Conservation (phyloP, 1,140 invertebrate genomes). For the Micrasema minimum region DNA sequence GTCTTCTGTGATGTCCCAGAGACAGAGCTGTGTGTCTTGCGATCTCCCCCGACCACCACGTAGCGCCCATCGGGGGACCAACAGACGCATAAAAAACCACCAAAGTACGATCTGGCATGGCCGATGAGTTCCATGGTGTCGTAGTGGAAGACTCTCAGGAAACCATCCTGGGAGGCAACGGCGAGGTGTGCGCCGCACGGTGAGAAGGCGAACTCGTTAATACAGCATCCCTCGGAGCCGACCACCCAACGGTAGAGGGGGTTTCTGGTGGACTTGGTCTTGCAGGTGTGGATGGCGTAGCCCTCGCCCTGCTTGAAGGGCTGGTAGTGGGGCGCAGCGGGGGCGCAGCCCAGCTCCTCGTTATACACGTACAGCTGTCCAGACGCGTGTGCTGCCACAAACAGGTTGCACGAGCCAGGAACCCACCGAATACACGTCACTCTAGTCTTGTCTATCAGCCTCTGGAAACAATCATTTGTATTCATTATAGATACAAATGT, state of each 20-base stretch:
- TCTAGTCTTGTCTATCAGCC: constrained; percentile 96
- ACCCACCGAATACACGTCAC: constrained; percentile 99
- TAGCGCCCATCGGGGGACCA: constrained; percentile 98
- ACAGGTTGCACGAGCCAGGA: constrained; percentile 91
- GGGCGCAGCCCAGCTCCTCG: constrained; percentile 91
- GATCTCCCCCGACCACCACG: constrained; percentile 98
- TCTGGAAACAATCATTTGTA: constrained; percentile 74
- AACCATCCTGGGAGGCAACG: constrained; percentile 95
- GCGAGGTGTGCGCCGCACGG: constrained; percentile 93
- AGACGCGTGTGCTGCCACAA: constrained; percentile 93
- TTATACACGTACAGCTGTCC: constrained; percentile 99
- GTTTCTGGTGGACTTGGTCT: constrained; percentile 96
- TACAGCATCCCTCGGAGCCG: constrained; percentile 83
- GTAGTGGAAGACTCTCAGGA: constrained; percentile 96
- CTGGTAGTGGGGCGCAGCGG: constrained; percentile 88
- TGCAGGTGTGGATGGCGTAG: constrained; percentile 94
- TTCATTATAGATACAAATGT: background rate
- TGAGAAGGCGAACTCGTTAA: constrained; percentile 98
- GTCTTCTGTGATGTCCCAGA: constrained; percentile 99
- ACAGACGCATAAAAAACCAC: constrained; percentile 93
- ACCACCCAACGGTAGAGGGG: constrained; percentile 90
- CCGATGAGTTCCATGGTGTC: constrained; percentile 96
- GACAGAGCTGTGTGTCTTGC: constrained; percentile 96
- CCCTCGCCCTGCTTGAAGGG: constrained; percentile 95
- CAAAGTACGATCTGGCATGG: constrained; percentile 94